Evolutionary conservation across 1,140 invertebrate genomes (phyloP), one percentile per base, ranked within the genome.

Genomic region (Drosophila pachea): DNA sequence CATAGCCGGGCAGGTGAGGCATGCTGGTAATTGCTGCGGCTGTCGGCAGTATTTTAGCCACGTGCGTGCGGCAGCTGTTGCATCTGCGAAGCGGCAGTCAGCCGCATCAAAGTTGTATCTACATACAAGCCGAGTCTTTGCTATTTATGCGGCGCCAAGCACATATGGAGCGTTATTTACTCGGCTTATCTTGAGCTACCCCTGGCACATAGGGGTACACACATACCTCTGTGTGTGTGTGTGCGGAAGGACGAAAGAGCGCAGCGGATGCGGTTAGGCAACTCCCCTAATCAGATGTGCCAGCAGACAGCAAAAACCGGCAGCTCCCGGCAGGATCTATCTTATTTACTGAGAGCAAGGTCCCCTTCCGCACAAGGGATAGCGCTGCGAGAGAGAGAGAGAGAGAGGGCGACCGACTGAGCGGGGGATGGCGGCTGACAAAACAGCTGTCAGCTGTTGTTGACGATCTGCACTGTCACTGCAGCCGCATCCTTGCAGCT

Each of bases 231-330:
- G 16, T 5, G 40, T 38, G 6, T 58, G 22, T 58, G 53, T 64
- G 61, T 33, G 42, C 73, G 53, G 63, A 74, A 72, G 63, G 63
- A 74, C 61, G 53, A 70, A 66, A 29, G 22, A 43, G 55, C 45
- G 35, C 55, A 55, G 47, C 74, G 70, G 82, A 86, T 86, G 82
- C 56, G 81, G 74, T 69, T 67, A 71, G 81, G 60, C 59, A 75
- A 86, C 81, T 86, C 74, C 82, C 78, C 82, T 82, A 81, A 77
- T 82, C 82, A 86, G 82, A 77, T 78, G 73, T 75, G 63, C 76
- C 66, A 52, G 22, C 38, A 52, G 42, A 32, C n/a, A 54, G 54
- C 55, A 29, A 11, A 53, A 32, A 22, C 0, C 12, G 72, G 22
- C 40, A 71, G 60, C 55, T 61, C 52, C 52, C 50, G 40, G 47